A percentile compares a stretch with the other conserved stretches of the same genome.
Conservation (phyloP, 2,797 vertebrate genomes). For the Pelobates cultripes region DNA sequence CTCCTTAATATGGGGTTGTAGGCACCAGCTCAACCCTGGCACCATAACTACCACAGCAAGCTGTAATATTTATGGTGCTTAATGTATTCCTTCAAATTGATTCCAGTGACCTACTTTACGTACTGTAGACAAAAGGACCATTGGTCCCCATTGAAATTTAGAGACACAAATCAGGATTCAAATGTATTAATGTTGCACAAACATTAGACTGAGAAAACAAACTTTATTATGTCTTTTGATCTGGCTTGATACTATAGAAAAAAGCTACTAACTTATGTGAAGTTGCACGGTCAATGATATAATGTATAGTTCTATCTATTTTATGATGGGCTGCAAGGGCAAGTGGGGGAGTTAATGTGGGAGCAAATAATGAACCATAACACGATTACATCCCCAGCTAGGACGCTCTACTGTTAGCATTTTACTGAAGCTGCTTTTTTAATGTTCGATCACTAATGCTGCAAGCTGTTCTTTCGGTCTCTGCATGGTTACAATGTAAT, state of each 20-base stretch:
- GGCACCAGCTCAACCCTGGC: too few species aligned
- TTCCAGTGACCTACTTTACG: too few species aligned
- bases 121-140: too few species aligned
- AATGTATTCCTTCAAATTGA: too few species aligned
- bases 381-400: constrained; percentile 38
- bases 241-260: constrained; percentile 56
- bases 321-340: constrained; percentile 57
- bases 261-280: constrained; percentile 58
- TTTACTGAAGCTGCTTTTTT: constrained; percentile 61
- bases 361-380: constrained; percentile 56
- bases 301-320: constrained; percentile 58
- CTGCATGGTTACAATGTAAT: constrained; percentile 26
- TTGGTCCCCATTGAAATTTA: background rate
- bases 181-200: constrained; percentile 62
- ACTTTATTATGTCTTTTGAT: constrained; percentile 46
- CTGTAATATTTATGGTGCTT: too few species aligned
- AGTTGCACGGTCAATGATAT: constrained; percentile 63
- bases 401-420: constrained; percentile 51
- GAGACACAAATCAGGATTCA: constrained; percentile 58
- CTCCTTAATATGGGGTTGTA: too few species aligned
- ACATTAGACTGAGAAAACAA: constrained; percentile 58
- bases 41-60: too few species aligned
- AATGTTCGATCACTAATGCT: constrained; percentile 21
- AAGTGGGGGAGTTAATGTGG: constrained; percentile 68
- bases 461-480: constrained; percentile 33